Percentiles rank a stretch among this genome's conserved stretches.
Evolutionary conservation across 2,888 invertebrate species (phyloP).

Genomic region (Listrodromus nycthemerus): DNA sequence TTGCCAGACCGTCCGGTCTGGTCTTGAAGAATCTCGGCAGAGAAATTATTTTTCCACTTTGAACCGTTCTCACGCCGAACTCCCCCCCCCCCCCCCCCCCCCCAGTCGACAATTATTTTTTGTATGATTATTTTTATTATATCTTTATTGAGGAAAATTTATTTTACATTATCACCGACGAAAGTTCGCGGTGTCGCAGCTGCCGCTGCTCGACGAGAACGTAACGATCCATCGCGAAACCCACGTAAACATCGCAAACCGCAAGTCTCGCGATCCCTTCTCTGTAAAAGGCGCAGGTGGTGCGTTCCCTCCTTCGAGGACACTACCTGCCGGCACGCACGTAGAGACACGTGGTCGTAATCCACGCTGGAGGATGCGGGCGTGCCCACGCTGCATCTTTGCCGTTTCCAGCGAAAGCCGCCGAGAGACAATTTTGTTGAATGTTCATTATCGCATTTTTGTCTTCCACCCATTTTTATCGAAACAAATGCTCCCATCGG

Average conservation of each 20-base stretch:
- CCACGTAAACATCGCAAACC: slow-evolving; percentile 15
- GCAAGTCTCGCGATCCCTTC: slow-evolving; percentile 24
- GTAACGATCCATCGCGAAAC: not conserved
- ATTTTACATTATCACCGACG: not conserved
- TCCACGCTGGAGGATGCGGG: slow-evolving; percentile 35
- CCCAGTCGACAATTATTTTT: not conserved
- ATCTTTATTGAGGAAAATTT: no score
- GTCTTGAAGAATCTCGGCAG: not conserved
- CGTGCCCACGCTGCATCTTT: slow-evolving; percentile 15
- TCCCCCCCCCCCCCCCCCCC: no score
- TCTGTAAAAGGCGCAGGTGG: slow-evolving; percentile 31
- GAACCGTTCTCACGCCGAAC: not conserved
- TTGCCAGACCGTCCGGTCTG: not conserved
- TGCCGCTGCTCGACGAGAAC: not conserved
- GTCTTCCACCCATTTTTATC: no score
- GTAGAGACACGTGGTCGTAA: slow-evolving; percentile 10
- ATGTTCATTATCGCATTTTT: no score
- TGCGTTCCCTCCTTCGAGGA: slow-evolving; percentile 17
- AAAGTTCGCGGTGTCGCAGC: not conserved
- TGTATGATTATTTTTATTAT: no score
- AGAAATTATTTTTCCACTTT: not conserved
- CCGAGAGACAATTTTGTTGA: no score
- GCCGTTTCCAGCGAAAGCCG: no score
- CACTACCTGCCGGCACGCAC: slow-evolving; percentile 23
- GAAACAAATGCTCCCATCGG: no score